These are phyloP conservation scores for Ellobium chinense DNA, from an alignment of 2,888 invertebrate species.

Conservation along the genomic window DNA sequence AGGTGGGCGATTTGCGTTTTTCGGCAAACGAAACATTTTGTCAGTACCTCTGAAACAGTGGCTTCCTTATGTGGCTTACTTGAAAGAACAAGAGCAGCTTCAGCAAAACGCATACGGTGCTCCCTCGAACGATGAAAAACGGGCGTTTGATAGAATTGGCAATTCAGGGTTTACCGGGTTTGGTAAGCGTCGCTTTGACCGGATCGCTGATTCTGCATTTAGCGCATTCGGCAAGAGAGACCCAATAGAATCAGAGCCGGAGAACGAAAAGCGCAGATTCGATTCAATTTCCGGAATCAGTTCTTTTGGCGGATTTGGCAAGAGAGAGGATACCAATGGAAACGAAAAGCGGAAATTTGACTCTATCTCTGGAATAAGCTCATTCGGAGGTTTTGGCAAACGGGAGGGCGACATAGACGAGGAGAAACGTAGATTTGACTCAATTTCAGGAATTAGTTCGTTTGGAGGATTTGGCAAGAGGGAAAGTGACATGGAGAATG, in stretches of 20 bases:
- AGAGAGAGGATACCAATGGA: slow-evolving; percentile 10
- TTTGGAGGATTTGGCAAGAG: slow-evolving; percentile 20
- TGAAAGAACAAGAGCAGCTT: neutral
- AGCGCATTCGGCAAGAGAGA: slow-evolving; percentile 21
- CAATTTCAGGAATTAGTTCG: neutral
- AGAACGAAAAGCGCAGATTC: slow-evolving; percentile 6
- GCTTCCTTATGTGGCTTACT: neutral
- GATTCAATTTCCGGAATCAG: neutral
- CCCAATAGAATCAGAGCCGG: too few relatives aligned
- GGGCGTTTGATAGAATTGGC: neutral
- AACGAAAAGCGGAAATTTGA: slow-evolving; percentile 8
- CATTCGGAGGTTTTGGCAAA: neutral
- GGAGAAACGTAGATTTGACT: slow-evolving; percentile 7
- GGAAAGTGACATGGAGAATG: neutral
- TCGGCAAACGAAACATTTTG: slow-evolving; percentile 29
- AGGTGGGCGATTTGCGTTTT: neutral
- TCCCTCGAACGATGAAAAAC: neutral
- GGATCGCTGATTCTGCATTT: neutral
- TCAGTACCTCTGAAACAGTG: neutral
- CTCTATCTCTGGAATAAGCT: neutral
- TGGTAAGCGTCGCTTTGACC: slow-evolving; percentile 19
- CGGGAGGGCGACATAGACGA: neutral
- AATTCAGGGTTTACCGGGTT: neutral
- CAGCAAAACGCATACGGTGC: neutral
- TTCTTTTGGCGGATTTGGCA: neutral